Evolutionary conservation across 2,797 vertebrate species (phyloP).

Genomic region (Capromys pilorides): DNA sequence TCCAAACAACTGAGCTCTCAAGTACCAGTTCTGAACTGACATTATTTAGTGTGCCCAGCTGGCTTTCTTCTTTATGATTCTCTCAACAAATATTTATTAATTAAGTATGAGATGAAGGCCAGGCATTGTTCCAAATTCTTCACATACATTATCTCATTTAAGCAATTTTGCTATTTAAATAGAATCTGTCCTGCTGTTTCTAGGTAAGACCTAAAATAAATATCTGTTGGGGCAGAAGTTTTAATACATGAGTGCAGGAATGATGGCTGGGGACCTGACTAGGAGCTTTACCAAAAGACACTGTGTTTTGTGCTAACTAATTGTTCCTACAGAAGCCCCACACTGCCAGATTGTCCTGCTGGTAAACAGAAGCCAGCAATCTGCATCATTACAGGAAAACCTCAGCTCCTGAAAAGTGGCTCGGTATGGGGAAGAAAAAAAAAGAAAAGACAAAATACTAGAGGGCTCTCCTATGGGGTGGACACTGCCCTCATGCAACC

Average conservation of each 20-base stretch:
- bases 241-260: no score
- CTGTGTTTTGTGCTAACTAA: not conserved
- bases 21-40: not conserved
- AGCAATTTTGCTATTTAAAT: not conserved
- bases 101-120: not conserved
- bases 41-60: not conserved
- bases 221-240: not conserved
- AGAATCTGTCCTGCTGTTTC: not conserved
- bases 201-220: not conserved
- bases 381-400: not conserved
- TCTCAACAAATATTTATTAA: conserved; percentile 26
- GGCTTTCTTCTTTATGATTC: not conserved
- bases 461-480: not conserved
- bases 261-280: not conserved
- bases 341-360: not conserved
- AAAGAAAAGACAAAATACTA: not conserved
- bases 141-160: not conserved
- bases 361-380: not conserved
- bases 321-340: not conserved
- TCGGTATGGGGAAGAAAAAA: not conserved
- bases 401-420: not conserved
- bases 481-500: rapidly evolving
- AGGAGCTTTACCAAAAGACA: not conserved
- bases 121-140: not conserved
- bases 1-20: not conserved